Evolutionary conservation across 2,113 vertebrate species (phyloP).

Genomic region (Ramphastos sulfuratus): DNA sequence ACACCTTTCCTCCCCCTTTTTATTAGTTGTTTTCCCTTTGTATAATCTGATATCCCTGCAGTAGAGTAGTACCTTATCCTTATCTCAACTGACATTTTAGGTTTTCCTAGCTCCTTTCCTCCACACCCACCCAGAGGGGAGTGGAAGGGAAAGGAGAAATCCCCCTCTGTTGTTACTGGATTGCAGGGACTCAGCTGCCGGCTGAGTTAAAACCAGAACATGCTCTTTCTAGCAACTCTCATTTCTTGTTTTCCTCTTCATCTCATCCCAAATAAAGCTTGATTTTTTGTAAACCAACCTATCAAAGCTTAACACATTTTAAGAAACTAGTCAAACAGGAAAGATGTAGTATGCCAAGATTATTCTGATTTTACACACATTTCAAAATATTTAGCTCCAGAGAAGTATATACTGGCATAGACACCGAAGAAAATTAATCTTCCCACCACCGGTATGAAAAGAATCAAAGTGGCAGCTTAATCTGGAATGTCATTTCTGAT

Average conservation of each 20-base stretch:
- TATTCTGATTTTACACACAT: not conserved
- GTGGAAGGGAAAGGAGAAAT: too few relatives aligned
- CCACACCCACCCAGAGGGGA: too few relatives aligned
- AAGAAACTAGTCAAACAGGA: not conserved
- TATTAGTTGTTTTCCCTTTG: too few relatives aligned
- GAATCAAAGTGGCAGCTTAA: not conserved
- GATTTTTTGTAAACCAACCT: not conserved
- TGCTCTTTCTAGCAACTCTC: not conserved
- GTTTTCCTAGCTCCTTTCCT: too few relatives aligned
- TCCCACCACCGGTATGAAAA: fast-evolving
- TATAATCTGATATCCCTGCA: too few relatives aligned
- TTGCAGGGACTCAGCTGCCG: too few relatives aligned
- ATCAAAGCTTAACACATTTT: not conserved
- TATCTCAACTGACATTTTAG: too few relatives aligned
- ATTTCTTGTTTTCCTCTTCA: not conserved
- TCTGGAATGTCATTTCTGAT: not conserved
- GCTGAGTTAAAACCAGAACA: too few relatives aligned
- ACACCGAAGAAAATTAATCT: fast-evolving
- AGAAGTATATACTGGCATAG: fast-evolving
- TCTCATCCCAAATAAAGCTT: not conserved
- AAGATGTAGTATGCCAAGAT: not conserved
- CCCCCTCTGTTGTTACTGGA: too few relatives aligned
- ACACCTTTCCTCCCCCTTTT: too few relatives aligned
- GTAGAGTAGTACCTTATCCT: too few relatives aligned
- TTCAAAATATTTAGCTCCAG: not conserved